Evolutionary conservation across 1,140 invertebrate genomes (phyloP).

Genomic region (Drosophila rufa): DNA sequence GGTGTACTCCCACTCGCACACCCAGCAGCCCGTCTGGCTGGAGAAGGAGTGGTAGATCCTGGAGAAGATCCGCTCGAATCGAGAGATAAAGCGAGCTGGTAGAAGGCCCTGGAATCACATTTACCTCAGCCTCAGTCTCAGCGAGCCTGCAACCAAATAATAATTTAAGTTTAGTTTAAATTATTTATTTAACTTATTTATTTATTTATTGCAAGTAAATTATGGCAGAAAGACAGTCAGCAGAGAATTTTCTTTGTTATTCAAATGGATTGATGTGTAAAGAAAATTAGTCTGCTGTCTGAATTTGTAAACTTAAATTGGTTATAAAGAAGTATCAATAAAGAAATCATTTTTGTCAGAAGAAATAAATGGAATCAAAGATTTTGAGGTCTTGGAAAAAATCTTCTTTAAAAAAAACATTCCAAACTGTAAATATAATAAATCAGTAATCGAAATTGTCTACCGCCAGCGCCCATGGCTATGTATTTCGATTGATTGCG

Average conservation of each 20-base stretch:
- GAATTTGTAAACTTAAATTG: background rate
- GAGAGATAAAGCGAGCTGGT: slow-evolving; percentile 48
- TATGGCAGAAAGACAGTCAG: slow-evolving; percentile 21
- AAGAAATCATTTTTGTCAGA: background rate
- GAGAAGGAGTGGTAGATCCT: slow-evolving; percentile 79
- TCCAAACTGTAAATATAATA: background rate
- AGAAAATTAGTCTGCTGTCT: slow-evolving; percentile 27
- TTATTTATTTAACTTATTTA: slow-evolving; percentile 77
- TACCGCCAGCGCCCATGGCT: slow-evolving; percentile 9
- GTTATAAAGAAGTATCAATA: too few species aligned
- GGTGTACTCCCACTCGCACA: slow-evolving; percentile 81
- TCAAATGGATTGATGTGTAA: background rate
- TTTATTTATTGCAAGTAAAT: slow-evolving; percentile 52
- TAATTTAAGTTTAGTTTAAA: slow-evolving; percentile 82
- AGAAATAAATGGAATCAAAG: background rate
- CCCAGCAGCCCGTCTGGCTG: slow-evolving; percentile 82
- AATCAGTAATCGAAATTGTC: slow-evolving; percentile 16
- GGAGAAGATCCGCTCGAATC: background rate
- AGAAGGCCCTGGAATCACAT: slow-evolving; percentile 52
- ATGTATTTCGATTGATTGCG: slow-evolving; percentile 32
- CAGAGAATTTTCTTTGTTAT: slow-evolving; percentile 19
- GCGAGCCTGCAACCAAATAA: slow-evolving; percentile 82
- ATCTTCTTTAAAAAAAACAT: background rate
- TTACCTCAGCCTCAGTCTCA: slow-evolving; percentile 69
- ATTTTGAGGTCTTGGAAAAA: background rate